Base-by-base conservation (phyloP, 2,113 vertebrate species). In the Hirundichthys speculiger region DNA sequence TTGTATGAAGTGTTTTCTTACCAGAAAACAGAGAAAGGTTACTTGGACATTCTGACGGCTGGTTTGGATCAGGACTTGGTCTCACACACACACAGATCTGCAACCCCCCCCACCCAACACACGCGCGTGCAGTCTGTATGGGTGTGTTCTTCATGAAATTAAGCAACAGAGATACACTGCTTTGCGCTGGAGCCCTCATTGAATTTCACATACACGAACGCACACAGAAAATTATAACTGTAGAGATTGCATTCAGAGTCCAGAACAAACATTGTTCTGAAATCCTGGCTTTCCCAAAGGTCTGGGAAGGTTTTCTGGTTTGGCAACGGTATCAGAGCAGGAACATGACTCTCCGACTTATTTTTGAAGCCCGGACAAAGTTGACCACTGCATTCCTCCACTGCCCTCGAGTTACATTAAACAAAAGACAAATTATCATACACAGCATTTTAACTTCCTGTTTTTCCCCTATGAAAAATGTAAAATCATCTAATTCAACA, bases 251-350 rank as follows among this genome's bases (percentile, higher is more conserved):
- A 34, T 46, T 55, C 16, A 58, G 57, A 62, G 79, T 82, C 78
- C 78, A 86, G 47, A 49, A 70, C 79, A 84, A 85, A 83, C 60
- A 78, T 50, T 69, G 71, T 76, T 85, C 79, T 62, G 47, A 69
- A 69, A 71, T 60, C 18, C 27, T 72, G 68, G 68, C 51, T 65
- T 53, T 41, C 19, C 15, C 19, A 41, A 73, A 69, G 2, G 22
- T 68, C 58, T 66, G 42, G 39, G 46, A 47, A 59, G 45, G 71
- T 49, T 78, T 80, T 59, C 52, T 80, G 80, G 69, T 84, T 79
- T 82, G 55, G 83, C 73, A 70, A 19, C 9, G 38, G 50, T 30
- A 64, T 68, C 46, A 21, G 41, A 22, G 20, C 25, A 64, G 64
- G 16, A 68, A 64, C 48, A 30, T 19, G 11, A 55, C 46, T 51